Base-by-base conservation (phyloP, 1,140 invertebrate genomes). In the Lepidurus arcticus region DNA sequence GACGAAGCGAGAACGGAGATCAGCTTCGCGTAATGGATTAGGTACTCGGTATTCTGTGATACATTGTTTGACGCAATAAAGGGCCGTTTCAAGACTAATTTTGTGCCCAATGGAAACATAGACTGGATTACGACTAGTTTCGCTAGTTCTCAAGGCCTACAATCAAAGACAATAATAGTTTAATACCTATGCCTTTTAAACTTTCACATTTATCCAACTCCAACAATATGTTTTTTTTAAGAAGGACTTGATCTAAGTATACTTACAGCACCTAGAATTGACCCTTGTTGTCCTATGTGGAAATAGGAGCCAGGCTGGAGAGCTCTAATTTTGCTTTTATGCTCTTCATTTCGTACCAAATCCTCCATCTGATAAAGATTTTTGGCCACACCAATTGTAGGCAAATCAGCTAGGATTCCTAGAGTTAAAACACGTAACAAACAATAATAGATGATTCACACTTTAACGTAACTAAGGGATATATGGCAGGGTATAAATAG, bases 51-150 rank as follows among this genome's bases (percentile, higher is more conserved):
- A 85, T 80, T 84, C 83, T 73, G 83, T 84, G 47, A 73, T 13
- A 78, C 84, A 85, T 47, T 80, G 77, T 44, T 84, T 79, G 6
- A 87, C 86, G 11, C 87, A 80, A 78, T 80, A 81, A 21, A 83
- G 81, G 16, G 86, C 85, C 9, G 85, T 85, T 10, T 84, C 82
- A 77, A 87, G 80, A 75, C 83, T 83, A 43, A 87, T 85, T 80
- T 83, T 83, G 79, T 87, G 85, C 73, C 87, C 87, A 34, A 85
- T 81, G 16, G 86, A 87, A 43, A 88, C 81, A 78, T 86, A 88
- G 13, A 88, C 80, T 7, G 87, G 86, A 79, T 87, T 87, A 74
- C 80, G 80, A 34, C 79, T 53, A 10, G 80, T 74, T 26, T 80
- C 43, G 6, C 76, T 73, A 4, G 82, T 81, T 79, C 82, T 83